Percentiles rank a stretch among this genome's conserved stretches.
phyloP scores from a whole-genome alignment of 1,140 invertebrate species.

The Drosophila truncata region DNA sequence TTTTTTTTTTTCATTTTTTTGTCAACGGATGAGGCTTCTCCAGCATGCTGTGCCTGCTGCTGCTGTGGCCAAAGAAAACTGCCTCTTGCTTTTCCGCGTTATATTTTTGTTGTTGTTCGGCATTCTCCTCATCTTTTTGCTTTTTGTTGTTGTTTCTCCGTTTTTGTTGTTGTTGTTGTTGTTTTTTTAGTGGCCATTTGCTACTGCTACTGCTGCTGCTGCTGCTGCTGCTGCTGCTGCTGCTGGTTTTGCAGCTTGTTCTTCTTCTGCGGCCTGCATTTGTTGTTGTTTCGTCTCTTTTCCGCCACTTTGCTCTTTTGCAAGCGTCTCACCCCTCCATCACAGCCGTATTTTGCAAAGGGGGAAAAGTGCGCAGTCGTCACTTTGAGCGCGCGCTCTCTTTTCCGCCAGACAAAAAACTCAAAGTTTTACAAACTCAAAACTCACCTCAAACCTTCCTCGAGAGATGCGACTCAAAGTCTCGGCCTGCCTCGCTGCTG shows the following conservation, averaged over 20 bases:
- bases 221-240: conserved; percentile 15
- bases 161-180: conserved; percentile 37
- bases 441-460: conserved; percentile 50
- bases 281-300: conserved; percentile 62
- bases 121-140: conserved; percentile 4
- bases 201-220: conserved; percentile 8
- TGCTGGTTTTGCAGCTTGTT: conserved; percentile 35
- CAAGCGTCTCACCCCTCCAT: conserved; percentile 1
- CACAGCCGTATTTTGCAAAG: neutral
- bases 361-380: conserved; percentile 48
- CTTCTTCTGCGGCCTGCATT: conserved; percentile 35
- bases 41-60: conserved; percentile 51
- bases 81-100: conserved; percentile 40
- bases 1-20: conserved; percentile 2
- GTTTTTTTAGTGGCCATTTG: conserved; percentile 37
- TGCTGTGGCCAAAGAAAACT: conserved; percentile 43
- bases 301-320: conserved; percentile 53
- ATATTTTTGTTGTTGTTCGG: conserved; percentile 40
- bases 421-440: conserved; percentile 12
- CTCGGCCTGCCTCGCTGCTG: conserved; percentile 7
- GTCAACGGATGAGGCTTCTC: conserved; percentile 53
- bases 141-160: conserved; percentile 8
- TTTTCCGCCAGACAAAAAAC: neutral
- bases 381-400: conserved; percentile 6
- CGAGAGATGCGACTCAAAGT: conserved; percentile 21